Percentiles rank a stretch among this genome's conserved stretches.
Evolutionary conservation across 2,888 invertebrate genomes (phyloP).

Genomic region (Heliconius erato): DNA sequence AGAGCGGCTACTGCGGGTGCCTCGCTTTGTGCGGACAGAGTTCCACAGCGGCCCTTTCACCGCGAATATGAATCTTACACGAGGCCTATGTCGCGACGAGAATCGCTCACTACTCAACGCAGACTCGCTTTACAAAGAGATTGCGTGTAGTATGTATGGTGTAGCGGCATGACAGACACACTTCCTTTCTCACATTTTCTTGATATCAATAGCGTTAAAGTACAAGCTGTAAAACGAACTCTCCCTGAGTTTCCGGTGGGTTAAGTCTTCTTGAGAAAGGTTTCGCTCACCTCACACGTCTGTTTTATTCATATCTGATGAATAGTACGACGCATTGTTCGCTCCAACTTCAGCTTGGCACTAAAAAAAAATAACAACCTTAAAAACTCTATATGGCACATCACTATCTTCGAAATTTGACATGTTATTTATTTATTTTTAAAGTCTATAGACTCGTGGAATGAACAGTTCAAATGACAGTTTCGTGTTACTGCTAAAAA

Average conservation of each 20-base stretch:
- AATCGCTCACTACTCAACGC: constrained; percentile 66
- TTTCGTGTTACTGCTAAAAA: constrained; percentile 35
- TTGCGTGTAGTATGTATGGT: constrained; percentile 71
- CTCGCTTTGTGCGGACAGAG: constrained; percentile 76
- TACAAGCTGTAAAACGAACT: constrained; percentile 74
- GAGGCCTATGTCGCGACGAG: constrained; percentile 68
- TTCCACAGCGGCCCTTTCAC: constrained; percentile 75
- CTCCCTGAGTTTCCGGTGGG: constrained; percentile 75
- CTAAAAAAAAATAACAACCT: constrained; percentile 37
- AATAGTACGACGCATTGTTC: constrained; percentile 50
- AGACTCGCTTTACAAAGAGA: constrained; percentile 75
- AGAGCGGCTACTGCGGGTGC: constrained; percentile 83
- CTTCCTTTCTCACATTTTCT: constrained; percentile 86
- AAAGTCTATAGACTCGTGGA: constrained; percentile 37
- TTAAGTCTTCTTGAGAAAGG: constrained; percentile 66
- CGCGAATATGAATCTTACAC: constrained; percentile 81
- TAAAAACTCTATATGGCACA: constrained; percentile 53
- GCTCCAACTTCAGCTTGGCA: constrained; percentile 37
- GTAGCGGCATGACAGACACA: constrained; percentile 78
- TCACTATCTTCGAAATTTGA: constrained; percentile 65
- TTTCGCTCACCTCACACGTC: constrained; percentile 59
- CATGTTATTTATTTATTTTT: constrained; percentile 50
- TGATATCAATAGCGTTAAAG: constrained; percentile 81
- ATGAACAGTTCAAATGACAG: constrained; percentile 29
- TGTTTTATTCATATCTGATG: constrained; percentile 58